Evolutionary conservation across 2,888 invertebrate genomes (phyloP), one percentile per base, ranked within the genome.

Genomic region (Drosophila ochracea): DNA sequence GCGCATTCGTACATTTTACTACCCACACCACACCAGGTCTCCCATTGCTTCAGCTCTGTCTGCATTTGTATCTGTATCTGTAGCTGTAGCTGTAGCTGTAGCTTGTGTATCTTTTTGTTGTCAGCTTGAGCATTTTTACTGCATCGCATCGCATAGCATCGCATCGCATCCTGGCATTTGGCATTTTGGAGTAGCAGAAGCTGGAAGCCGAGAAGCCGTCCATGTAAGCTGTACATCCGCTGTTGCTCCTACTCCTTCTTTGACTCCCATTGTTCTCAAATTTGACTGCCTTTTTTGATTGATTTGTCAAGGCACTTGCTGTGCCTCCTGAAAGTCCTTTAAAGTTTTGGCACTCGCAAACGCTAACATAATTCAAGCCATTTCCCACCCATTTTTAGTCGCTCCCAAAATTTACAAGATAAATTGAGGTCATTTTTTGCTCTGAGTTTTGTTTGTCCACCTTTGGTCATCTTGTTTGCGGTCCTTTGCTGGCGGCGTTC

Each of bases 391-490:
- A 39, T 55, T 39, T 62, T 58, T 49, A 58, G 47, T 57, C 39
- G 60, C 68, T 57, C 57, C 68, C 58, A 76, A 78, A 83, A 74
- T 81, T 72, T 82, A 80, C 73, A 92, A 92, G 92, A 93, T 93
- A 93, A 93, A 93, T 93, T 92, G 92, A 91, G 92, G 93, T 92
- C 91, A 92, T 91, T 92, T 92, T 83, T 30, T 31, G 31, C 30
- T 9, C 41, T 10, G 19, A 71, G 16, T 28, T 47, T 47, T 66
- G 25, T 60, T 75, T 76, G 74, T 73, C 72, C 86, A 85, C 82
- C 78, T 83, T 77, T 75, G 89, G 80, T 66, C 79, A 71, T 70
- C 75, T 71, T 68, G 78, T 78, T 80, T 74, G 76, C 9, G 47
- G 47, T 70, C 76, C 47, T 66, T 61, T 54, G 68, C 65, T 39